phyloP scores from a whole-genome alignment of 2,888 invertebrate genomes.

The Cheilosia vernalis region DNA sequence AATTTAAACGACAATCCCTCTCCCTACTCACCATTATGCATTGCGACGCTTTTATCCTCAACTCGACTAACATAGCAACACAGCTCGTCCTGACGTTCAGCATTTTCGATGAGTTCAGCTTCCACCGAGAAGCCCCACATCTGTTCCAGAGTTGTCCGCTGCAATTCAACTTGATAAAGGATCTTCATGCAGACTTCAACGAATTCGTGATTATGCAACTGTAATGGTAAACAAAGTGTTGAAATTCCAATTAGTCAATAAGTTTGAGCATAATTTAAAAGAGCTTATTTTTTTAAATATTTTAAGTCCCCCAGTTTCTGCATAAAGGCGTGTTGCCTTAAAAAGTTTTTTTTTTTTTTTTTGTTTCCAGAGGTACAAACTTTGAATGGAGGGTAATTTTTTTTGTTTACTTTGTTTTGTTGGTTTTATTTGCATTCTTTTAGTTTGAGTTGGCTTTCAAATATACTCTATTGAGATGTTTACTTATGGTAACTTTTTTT shows the following conservation, averaged over 20 bases:
- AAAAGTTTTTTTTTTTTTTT: conserved; percentile 41
- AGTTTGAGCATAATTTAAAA: conserved; percentile 39
- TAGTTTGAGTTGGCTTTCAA: conserved; percentile 44
- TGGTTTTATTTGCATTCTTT: conserved; percentile 34
- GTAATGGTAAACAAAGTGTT: conserved; percentile 79
- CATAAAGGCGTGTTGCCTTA: conserved; percentile 20
- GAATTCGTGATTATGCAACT: conserved; percentile 96
- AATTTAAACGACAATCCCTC: conserved; percentile 40
- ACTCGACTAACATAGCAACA: conserved; percentile 98
- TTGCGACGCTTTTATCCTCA: conserved; percentile 97
- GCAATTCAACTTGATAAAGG: conserved; percentile 97
- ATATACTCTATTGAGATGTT: conserved; percentile 52
- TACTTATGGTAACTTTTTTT: conserved; percentile 58
- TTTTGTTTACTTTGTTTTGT: conserved; percentile 21
- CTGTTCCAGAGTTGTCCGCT: conserved; percentile 94
- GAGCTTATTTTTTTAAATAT: conserved; percentile 17
- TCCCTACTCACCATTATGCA: conserved; percentile 93
- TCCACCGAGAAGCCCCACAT: conserved; percentile 99
- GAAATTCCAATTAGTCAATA: conserved; percentile 72
- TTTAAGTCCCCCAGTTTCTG: conserved; percentile 27
- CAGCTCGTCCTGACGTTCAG: conserved; percentile 97
- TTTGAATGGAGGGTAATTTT: conserved; percentile 28
- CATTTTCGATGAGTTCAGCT: conserved; percentile 97
- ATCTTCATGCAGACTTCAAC: conserved; percentile 99
- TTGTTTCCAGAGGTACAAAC: conserved; percentile 23